These are phyloP conservation scores for Martes martes DNA, from an alignment of 2,113 vertebrate genomes.

Conservation along the genomic window DNA sequence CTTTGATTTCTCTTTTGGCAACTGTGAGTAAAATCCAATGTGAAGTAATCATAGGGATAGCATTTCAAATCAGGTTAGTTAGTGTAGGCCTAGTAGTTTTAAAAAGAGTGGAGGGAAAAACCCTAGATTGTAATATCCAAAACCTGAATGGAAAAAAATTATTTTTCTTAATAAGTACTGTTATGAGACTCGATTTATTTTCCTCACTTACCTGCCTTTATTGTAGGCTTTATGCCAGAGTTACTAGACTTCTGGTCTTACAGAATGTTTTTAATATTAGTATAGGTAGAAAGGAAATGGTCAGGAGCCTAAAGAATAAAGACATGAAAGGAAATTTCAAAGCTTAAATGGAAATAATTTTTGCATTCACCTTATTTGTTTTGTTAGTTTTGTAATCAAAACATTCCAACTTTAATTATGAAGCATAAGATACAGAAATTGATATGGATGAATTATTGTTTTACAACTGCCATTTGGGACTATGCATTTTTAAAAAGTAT, in stretches of 20 bases:
- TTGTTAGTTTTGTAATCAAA: not conserved
- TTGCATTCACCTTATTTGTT: not conserved
- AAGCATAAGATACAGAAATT: not conserved
- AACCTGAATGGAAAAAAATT: not conserved
- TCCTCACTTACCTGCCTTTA: not conserved
- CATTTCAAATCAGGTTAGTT: not conserved
- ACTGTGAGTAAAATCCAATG: not conserved
- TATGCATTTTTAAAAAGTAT: not conserved
- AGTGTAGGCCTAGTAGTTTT: not conserved
- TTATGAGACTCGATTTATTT: not conserved
- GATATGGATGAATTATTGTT: not conserved
- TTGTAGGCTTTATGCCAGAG: not conserved
- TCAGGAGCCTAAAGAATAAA: not conserved
- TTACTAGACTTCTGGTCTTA: not conserved
- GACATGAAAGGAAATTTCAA: not conserved
- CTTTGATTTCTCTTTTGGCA: slow-evolving; percentile 44
- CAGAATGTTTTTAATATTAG: not conserved
- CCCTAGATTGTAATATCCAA: not conserved
- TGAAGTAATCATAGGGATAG: not conserved
- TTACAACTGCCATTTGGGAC: not conserved
- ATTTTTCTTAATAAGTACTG: not conserved
- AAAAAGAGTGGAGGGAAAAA: not conserved
- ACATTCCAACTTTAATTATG: not conserved
- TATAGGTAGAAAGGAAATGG: not conserved
- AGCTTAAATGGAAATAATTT: not conserved